Evolutionary conservation across 2,888 invertebrate species (phyloP).

Genomic region (Xestobium rufovillosum): DNA sequence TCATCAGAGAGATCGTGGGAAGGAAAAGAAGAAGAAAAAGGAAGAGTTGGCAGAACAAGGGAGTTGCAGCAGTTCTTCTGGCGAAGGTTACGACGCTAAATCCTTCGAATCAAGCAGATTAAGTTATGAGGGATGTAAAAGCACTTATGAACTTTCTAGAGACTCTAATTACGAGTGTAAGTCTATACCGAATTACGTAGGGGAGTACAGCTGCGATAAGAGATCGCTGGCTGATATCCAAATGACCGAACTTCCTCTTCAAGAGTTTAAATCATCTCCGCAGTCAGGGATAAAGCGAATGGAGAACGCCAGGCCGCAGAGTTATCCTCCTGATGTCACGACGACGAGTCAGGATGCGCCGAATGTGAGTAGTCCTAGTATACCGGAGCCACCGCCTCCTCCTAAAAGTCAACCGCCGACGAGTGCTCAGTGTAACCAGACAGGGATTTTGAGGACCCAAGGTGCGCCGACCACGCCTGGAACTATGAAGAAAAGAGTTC

Average conservation of each 20-base stretch:
- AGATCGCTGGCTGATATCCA: conserved; percentile 54
- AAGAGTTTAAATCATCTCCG: conserved; percentile 54
- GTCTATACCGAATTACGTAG: conserved; percentile 48
- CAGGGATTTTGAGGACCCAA: conserved; percentile 56
- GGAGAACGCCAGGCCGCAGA: conserved; percentile 40
- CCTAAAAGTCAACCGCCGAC: conserved; percentile 44
- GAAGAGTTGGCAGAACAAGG: conserved; percentile 69
- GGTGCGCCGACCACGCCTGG: conserved; percentile 61
- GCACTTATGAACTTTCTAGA: conserved; percentile 46
- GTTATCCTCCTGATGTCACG: conserved; percentile 43
- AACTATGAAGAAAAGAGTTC: conserved; percentile 80
- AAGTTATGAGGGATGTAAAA: conserved; percentile 36
- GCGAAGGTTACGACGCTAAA: conserved; percentile 54
- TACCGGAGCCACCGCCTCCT: conserved; percentile 54
- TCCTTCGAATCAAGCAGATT: conserved; percentile 25
- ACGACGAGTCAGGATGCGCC: conserved; percentile 38
- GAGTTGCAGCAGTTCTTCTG: conserved; percentile 56
- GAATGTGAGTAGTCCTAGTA: conserved; percentile 38
- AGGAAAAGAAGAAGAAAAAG: conserved; percentile 58
- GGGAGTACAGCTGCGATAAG: conserved; percentile 59
- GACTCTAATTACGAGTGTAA: conserved; percentile 52
- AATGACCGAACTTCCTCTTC: conserved; percentile 56
- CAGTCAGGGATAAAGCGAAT: conserved; percentile 48
- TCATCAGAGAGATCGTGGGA: conserved; percentile 65
- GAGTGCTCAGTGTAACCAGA: conserved; percentile 37